Evolutionary conservation across 2,888 invertebrate species (phyloP), one percentile per base, ranked within the genome.

Genomic region (Mechanitis messenoides): DNA sequence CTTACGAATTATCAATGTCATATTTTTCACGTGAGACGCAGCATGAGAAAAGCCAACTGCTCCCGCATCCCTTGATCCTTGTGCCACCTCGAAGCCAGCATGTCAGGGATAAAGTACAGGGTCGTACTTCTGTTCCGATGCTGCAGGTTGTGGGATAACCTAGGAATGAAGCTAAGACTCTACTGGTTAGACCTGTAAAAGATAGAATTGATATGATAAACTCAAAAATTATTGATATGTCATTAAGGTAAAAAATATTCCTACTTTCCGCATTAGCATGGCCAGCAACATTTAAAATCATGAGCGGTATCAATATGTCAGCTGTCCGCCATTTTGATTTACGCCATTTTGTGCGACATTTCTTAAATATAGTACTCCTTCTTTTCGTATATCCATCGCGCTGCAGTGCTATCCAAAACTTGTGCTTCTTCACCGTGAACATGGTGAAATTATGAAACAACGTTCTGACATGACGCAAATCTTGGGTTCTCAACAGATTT

Each of bases 11-110:
- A 65, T 86, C 84, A 61, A 77, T 66, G 0, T 73, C 75, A 50
- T 80, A 74, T 1, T 70, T 73, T 7, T 61, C 68, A 0, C 73
- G 69, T 6, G 75, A 69, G 0, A 80, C 74, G 72, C 95, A 95
- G 81, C 95, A 95, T 0, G 94, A 93, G 71, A 94, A 93, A 55
- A 95, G 84, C 94, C 94, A 94, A 74, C 92, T 92, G 55, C 92
- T 92, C 1, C 94, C 94, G 68, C 94, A 94, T 33, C 94, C 93
- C 35, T 92, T 84, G 47, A 92, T 91, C 72, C 93, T 91, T 46
- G 90, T 90, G 12, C 95, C 95, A 0, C 95, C 95, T 42, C 92
- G 92, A 68, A 95, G 83, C 95, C 95, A 95, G 78, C 95, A 95
- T 31, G 93, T 92, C 55, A 95, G 83, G 3, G 94, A 91, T 59